These are phyloP conservation scores for Pluvialis apricaria DNA, from an alignment of 2,113 vertebrate species.

Conservation along the genomic window DNA sequence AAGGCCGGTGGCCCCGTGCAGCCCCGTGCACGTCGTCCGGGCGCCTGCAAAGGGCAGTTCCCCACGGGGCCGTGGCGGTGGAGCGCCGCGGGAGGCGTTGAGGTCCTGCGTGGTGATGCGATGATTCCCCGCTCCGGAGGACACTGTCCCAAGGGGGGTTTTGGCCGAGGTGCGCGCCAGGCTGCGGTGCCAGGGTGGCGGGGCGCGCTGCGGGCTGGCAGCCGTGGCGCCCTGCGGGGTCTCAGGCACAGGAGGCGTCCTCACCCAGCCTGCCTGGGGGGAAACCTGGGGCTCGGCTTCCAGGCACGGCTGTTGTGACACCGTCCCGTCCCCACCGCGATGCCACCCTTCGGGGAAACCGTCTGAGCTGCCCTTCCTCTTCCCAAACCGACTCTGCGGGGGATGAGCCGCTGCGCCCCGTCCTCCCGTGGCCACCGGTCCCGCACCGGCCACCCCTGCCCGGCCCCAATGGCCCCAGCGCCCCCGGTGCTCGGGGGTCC, in stretches of 20 bases:
- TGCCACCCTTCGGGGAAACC: neutral
- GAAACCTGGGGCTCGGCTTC: neutral
- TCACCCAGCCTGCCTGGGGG: neutral
- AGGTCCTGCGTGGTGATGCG: rapidly evolving
- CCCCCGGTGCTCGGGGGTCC: too few relatives aligned
- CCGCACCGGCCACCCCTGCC: rapidly evolving
- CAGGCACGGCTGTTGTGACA: neutral
- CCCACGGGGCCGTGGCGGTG: rapidly evolving
- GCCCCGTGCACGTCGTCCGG: rapidly evolving
- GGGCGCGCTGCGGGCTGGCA: too few relatives aligned
- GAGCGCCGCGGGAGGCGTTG: rapidly evolving
- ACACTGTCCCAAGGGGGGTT: rapidly evolving
- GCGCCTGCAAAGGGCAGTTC: neutral
- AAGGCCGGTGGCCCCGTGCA: neutral
- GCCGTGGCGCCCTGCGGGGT: rapidly evolving
- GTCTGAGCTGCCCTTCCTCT: neutral
- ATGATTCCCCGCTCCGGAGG: neutral
- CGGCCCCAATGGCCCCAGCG: neutral
- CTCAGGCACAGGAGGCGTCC: neutral
- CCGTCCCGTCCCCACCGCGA: rapidly evolving
- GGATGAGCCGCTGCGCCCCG: rapidly evolving
- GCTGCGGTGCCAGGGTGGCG: neutral
- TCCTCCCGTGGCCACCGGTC: neutral
- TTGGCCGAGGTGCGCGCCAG: rapidly evolving
- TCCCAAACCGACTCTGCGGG: neutral